phyloP scores from a whole-genome alignment of 1,140 invertebrate species.

The Diachasma alloeum region DNA sequence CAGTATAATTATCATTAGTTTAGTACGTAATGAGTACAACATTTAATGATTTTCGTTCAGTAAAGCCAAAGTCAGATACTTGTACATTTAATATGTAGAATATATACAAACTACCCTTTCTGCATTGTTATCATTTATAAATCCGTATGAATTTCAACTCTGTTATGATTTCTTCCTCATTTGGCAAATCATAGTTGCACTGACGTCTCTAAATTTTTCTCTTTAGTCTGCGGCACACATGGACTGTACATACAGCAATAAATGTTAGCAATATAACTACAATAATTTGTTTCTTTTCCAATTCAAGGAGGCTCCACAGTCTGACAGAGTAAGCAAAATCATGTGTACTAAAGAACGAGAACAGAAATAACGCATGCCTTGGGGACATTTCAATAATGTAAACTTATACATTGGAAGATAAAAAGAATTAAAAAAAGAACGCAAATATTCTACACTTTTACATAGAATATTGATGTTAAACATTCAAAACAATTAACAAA shows the following conservation, averaged over 20 bases:
- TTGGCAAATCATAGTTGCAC: neutral
- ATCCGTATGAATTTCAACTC: neutral
- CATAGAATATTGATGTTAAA: neutral
- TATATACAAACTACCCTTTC: slow-evolving; percentile 27
- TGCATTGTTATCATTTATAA: neutral
- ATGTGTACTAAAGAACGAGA: neutral
- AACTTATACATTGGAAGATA: neutral
- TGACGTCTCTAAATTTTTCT: neutral
- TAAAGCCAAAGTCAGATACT: slow-evolving; percentile 14
- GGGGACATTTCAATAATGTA: neutral
- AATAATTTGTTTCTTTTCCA: neutral
- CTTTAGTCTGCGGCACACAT: neutral
- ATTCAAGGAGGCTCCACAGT: neutral
- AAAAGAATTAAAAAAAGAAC: neutral
- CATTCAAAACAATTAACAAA: neutral
- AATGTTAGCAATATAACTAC: neutral
- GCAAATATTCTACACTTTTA: neutral
- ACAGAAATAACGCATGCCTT: neutral
- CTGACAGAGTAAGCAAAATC: neutral
- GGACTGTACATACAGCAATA: slow-evolving; percentile 1
- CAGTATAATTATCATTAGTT: neutral
- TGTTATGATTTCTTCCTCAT: neutral
- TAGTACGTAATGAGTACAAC: neutral
- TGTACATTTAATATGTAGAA: slow-evolving; percentile 26
- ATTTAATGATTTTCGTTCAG: neutral